phyloP scores from a whole-genome alignment of 2,113 vertebrate genomes.

The Rousettus leschenaultii region DNA sequence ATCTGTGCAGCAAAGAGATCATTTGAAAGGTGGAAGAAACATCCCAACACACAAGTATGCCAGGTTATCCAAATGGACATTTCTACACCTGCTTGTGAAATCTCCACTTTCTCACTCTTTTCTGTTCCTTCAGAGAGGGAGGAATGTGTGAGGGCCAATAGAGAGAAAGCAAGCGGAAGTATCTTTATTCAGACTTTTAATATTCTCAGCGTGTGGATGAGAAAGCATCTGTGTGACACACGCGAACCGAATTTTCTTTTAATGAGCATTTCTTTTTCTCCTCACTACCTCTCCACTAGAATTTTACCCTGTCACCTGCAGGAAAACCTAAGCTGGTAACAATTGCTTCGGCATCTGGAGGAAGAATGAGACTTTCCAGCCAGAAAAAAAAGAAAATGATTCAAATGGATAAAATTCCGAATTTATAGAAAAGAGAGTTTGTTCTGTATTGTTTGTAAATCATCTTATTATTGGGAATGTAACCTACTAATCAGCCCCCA shows the following conservation, averaged over 20 bases:
- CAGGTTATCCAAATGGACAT: conserved; percentile 38
- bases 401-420: background rate
- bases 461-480: background rate
- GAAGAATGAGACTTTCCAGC: background rate
- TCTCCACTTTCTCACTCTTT: conserved; percentile 41
- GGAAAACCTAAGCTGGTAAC: conserved; percentile 71
- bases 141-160: conserved; percentile 37
- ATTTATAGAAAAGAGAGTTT: background rate
- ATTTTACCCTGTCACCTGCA: conserved; percentile 66
- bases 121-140: conserved; percentile 48
- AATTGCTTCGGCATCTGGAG: conserved; percentile 65
- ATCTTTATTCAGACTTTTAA: conserved; percentile 67
- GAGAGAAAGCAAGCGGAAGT: conserved; percentile 70
- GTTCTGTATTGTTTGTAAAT: background rate
- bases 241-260: conserved; percentile 66
- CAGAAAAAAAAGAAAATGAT: background rate
- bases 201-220: conserved; percentile 62
- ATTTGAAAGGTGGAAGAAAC: background rate
- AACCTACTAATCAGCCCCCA: rapidly evolving
- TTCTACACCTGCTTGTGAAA: conserved; percentile 23
- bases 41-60: background rate
- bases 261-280: conserved; percentile 77
- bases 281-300: conserved; percentile 67
- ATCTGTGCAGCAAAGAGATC: background rate
- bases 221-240: conserved; percentile 71